Evolutionary conservation across 2,888 invertebrate species (phyloP), one percentile per base, ranked within the genome.

Genomic region (Phaonia tiefii): DNA sequence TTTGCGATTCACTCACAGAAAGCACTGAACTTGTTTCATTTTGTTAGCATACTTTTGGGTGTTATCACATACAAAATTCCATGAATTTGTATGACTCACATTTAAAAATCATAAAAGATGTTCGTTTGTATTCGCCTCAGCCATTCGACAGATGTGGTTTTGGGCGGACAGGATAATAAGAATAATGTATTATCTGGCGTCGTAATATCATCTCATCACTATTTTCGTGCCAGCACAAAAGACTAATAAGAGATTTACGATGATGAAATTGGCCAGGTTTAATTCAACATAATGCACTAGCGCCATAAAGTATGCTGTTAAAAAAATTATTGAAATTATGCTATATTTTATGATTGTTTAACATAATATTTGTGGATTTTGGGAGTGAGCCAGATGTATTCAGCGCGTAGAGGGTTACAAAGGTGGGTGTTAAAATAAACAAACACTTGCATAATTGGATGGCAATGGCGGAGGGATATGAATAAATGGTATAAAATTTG

Each of bases 31-130:
- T 44, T 44, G 10, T n/a, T 8, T 13, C 44, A 51, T 1, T 51
- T 25, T 54, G 1, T 17, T 65, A 70, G 84, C 84, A 84, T 83
- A 83, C 88, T 86, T 86, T 86, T 86, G 88, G 88, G 87, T 86
- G 86, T 83, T 78, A 51, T 89, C 83, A 87, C 87, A 88, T 88
- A 87, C 86, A 87, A 88, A 89, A 89, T 89, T 88, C 89, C 86
- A 88, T 88, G 86, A 87, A 88, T 89, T 88, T 87, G 87, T 87
- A 87, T 86, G 86, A 86, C 85, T 85, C 84, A 84, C 85, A 89
- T 89, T 88, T 87, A 87, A 88, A 87, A 87, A 86, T 87, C 89
- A 86, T 89, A 89, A 89, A 89, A 86, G 79, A 58, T 39, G 25
- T 44, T 25, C 13, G 54, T 20, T 69, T 44, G 49, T 79, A 49